Evolutionary conservation across 2,888 invertebrate species (phyloP).

Genomic region (Athetis lepigone): DNA sequence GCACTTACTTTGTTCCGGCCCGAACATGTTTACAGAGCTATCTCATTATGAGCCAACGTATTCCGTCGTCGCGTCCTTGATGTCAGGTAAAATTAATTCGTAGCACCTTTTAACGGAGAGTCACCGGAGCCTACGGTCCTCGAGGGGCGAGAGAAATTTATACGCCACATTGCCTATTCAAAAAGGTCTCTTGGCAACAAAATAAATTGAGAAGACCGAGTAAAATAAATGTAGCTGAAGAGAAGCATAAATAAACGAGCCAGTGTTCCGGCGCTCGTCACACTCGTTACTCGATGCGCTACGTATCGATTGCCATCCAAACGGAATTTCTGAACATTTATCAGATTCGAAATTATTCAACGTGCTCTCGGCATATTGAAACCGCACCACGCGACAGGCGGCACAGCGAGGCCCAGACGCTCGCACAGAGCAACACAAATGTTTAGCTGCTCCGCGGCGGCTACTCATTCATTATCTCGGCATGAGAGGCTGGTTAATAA

Average conservation of each 20-base stretch:
- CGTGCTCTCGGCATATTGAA: conserved; percentile 54
- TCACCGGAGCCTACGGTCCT: conserved; percentile 76
- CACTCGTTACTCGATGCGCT: conserved; percentile 55
- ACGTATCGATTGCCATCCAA: conserved; percentile 55
- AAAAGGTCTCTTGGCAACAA: conserved; percentile 82
- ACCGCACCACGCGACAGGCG: conserved; percentile 53
- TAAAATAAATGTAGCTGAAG: conserved; percentile 75
- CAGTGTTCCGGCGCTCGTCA: conserved; percentile 60
- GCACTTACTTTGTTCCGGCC: conserved; percentile 66
- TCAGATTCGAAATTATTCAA: conserved; percentile 65
- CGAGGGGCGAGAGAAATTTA: conserved; percentile 82
- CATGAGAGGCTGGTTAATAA: conserved; percentile 71
- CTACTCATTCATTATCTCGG: conserved; percentile 69
- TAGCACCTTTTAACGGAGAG: conserved; percentile 83
- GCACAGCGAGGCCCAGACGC: conserved; percentile 31
- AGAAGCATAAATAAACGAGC: conserved; percentile 70
- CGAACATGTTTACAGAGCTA: conserved; percentile 76
- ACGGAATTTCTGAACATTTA: conserved; percentile 67
- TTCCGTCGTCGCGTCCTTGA: conserved; percentile 80
- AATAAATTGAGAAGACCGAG: conserved; percentile 81
- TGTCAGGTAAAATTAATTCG: conserved; percentile 87
- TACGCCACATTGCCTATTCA: conserved; percentile 88
- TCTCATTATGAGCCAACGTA: conserved; percentile 82
- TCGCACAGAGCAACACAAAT: conserved; percentile 43
- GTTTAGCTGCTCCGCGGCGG: conserved; percentile 45